Conservation (phyloP, 2,797 vertebrate species). For the Cichlasoma orientale region DNA sequence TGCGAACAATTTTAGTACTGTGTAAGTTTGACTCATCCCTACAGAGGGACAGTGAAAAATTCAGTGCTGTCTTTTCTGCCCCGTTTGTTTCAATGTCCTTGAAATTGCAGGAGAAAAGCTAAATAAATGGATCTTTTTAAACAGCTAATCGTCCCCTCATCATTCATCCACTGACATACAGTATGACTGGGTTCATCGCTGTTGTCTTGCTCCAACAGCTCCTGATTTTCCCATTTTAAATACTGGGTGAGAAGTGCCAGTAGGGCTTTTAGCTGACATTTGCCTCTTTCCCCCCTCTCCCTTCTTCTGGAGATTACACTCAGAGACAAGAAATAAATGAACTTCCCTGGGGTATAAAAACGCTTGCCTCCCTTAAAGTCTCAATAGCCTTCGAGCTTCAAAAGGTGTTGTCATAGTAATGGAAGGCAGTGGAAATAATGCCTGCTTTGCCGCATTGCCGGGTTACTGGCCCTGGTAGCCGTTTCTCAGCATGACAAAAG, state of each 20-base stretch:
- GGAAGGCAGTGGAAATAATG: conserved; percentile 73
- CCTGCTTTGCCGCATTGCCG: conserved; percentile 67
- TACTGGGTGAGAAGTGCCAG: conserved; percentile 31
- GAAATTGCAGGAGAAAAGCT: background rate
- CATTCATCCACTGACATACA: background rate
- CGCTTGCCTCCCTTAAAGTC: conserved; percentile 58
- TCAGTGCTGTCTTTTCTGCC: background rate
- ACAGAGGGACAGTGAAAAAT: background rate
- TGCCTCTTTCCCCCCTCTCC: background rate
- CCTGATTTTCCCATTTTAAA: conserved; percentile 15
- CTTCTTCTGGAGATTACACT: conserved; percentile 52
- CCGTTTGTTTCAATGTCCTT: conserved; percentile 1
- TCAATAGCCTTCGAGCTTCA: conserved; percentile 68
- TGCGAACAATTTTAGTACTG: background rate
- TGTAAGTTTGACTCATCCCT: background rate
- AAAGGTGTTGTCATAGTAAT: conserved; percentile 80
- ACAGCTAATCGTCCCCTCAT: conserved; percentile 9
- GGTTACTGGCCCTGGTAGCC: conserved; percentile 57
- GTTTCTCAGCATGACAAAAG: conserved; percentile 51
- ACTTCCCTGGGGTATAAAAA: conserved; percentile 63
- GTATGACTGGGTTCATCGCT: background rate
- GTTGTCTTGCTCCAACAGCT: conserved; percentile 7
- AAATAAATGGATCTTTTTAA: background rate
- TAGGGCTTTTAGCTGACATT: conserved; percentile 29
- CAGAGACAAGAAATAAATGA: conserved; percentile 66